Base-by-base conservation (phyloP, 2,797 vertebrate species). In the Peromyscus aztecus region DNA sequence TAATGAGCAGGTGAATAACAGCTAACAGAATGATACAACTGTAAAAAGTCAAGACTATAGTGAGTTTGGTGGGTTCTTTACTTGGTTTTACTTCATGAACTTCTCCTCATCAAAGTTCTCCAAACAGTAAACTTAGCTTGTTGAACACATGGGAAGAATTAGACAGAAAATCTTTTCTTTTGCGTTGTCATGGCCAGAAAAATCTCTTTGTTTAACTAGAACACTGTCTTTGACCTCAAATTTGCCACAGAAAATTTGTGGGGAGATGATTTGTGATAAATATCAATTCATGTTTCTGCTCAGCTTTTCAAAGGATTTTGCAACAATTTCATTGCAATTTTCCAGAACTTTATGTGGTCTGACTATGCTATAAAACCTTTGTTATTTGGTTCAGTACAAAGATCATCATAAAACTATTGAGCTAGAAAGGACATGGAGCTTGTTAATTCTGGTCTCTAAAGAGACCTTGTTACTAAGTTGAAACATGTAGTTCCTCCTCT, bases 121-220 rank as follows among this genome's bases (percentile, higher is more conserved):
- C 84, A 96, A 97, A 98, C 86, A 97, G 96, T 97, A 97, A 98
- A 83, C 71, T 82, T 97, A 92, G 90, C 94, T 55, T 94, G 97
- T 95, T 95, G 96, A 98, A 98, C 69, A 97, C 97, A 97, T 98
- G 98, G 97, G 91, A 98, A 97, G 46, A 98, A 98, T 98, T 97
- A 89, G 96, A 98, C 95, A 98, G 88, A 97, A 98, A 95, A 95
- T 97, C 94, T 98, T 98, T 97, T 97, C 84, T 97, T 98, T 96
- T 95, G 95, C 93, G 97, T 96, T 96, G 96, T 96, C 94, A 95
- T 94, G 97, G 85, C 94, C 94, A 98, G 84, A 94, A 93, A 76
- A 95, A 95, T 90, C 80, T 71, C 55, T 96, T 94, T 95, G 73
- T 96, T 93, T 96, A 96, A 93, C 65, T 40, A 94, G 75, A 91